Conservation (phyloP, 1,140 invertebrate species). For the Lucilia sericata region DNA sequence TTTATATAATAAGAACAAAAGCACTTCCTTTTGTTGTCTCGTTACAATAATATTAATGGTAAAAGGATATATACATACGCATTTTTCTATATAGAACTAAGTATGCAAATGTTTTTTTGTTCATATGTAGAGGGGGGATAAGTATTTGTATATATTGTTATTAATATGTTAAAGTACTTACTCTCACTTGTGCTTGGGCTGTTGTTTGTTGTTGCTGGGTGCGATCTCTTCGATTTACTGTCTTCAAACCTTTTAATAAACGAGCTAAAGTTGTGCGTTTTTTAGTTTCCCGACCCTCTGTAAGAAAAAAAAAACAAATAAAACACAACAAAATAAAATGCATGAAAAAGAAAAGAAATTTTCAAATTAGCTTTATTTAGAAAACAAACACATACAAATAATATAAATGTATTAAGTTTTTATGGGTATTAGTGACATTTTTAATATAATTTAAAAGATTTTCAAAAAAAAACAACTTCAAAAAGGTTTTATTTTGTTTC, state of each 20-base stretch:
- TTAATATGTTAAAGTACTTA: slow-evolving; percentile 53
- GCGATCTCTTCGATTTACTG: slow-evolving; percentile 68
- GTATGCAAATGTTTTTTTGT: neutral
- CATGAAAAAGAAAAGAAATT: slow-evolving; percentile 10
- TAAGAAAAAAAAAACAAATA: slow-evolving; percentile 21
- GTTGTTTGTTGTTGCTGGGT: slow-evolving; percentile 64
- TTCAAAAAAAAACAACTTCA: no score
- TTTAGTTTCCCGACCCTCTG: slow-evolving; percentile 66
- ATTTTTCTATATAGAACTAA: neutral
- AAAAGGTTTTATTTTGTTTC: no score
- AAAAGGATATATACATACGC: neutral
- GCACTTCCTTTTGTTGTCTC: neutral
- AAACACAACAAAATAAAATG: slow-evolving; percentile 12
- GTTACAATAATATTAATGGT: neutral
- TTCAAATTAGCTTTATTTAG: slow-evolving; percentile 7
- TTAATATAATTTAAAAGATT: no score
- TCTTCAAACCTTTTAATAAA: slow-evolving; percentile 67
- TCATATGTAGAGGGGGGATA: neutral
- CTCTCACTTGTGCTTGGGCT: slow-evolving; percentile 60
- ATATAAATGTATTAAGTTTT: no score
- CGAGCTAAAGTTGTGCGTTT: slow-evolving; percentile 67
- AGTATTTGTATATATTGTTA: neutral
- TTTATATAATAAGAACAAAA: neutral
- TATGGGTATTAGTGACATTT: no score
- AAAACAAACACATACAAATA: neutral